phyloP scores from a whole-genome alignment of 2,888 invertebrate species.

The Itoplectis maculator region DNA sequence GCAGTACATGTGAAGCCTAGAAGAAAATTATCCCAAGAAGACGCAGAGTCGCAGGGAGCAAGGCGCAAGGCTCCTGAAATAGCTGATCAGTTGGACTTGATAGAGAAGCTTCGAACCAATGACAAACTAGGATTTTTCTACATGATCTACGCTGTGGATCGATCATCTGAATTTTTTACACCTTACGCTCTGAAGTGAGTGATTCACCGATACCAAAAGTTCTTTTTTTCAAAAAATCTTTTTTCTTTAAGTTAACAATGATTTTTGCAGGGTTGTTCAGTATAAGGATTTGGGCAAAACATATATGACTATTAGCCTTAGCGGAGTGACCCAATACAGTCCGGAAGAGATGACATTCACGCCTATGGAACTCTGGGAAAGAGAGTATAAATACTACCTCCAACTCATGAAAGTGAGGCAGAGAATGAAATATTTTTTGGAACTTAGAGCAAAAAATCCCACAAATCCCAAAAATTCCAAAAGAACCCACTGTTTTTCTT shows the following conservation, averaged over 20 bases:
- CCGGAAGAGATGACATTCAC: constrained; percentile 92
- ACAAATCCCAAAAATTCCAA: too few species aligned
- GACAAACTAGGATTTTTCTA: constrained; percentile 90
- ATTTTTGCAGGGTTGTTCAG: constrained; percentile 88
- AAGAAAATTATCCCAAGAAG: constrained; percentile 20
- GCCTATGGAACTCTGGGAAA: constrained; percentile 91
- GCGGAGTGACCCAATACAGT: constrained; percentile 92
- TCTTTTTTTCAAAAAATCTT: too few species aligned
- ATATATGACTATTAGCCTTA: constrained; percentile 92
- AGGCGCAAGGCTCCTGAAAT: constrained; percentile 69
- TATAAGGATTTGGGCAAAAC: constrained; percentile 89
- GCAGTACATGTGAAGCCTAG: constrained; percentile 58
- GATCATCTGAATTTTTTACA: constrained; percentile 90
- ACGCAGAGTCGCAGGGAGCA: background rate
- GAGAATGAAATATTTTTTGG: constrained; percentile 25
- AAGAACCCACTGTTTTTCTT: background rate
- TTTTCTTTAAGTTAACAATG: constrained; percentile 9
- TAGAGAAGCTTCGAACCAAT: constrained; percentile 85
- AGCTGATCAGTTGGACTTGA: constrained; percentile 83
- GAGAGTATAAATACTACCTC: constrained; percentile 92
- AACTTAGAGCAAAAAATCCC: constrained; percentile 2
- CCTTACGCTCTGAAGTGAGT: constrained; percentile 91
- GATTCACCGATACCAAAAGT: background rate
- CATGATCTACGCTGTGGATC: constrained; percentile 90
- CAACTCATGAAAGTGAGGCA: constrained; percentile 89